These are phyloP conservation scores for Aethes cnicana DNA, from an alignment of 2,888 invertebrate genomes.

Conservation along the genomic window DNA sequence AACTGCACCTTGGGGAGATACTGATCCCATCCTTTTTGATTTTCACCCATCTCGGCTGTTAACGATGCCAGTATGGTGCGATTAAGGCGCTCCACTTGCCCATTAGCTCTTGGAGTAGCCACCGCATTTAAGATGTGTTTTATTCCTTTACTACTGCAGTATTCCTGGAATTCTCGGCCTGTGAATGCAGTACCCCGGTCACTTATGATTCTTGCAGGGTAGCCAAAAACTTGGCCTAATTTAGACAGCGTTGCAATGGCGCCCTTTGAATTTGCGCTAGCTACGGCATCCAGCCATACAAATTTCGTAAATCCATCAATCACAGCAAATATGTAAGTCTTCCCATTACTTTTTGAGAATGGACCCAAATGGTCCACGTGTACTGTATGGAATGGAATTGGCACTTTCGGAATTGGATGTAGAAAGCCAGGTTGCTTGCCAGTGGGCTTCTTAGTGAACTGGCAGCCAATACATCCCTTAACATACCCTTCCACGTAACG, in stretches of 20 bases:
- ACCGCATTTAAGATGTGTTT: constrained; percentile 22
- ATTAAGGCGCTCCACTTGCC: constrained; percentile 14
- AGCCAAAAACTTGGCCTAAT: constrained; percentile 24
- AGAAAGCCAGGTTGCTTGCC: constrained; percentile 12
- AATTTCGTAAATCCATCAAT: constrained; percentile 31
- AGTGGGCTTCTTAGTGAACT: constrained; percentile 13
- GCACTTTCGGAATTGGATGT: constrained; percentile 20
- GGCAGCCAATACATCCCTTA: constrained; percentile 17
- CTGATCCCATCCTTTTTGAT: no score
- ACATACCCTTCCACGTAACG: constrained; percentile 28
- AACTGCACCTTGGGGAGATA: no score
- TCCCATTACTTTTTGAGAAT: constrained; percentile 26
- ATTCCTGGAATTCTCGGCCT: constrained; percentile 28
- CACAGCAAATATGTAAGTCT: constrained; percentile 19
- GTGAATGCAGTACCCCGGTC: constrained; percentile 32
- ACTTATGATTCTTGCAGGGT: constrained; percentile 25
- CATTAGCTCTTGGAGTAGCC: constrained; percentile 3
- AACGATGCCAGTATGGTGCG: neutral
- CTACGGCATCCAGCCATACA: constrained; percentile 15
- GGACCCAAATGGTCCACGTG: constrained; percentile 32
- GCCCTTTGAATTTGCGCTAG: constrained; percentile 19
- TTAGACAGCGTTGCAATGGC: constrained; percentile 14
- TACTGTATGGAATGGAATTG: constrained; percentile 16
- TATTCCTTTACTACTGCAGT: constrained; percentile 15
- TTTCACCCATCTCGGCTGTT: no score